Conservation (phyloP, 2,113 vertebrate species). For the Amblyornis subalaris region DNA sequence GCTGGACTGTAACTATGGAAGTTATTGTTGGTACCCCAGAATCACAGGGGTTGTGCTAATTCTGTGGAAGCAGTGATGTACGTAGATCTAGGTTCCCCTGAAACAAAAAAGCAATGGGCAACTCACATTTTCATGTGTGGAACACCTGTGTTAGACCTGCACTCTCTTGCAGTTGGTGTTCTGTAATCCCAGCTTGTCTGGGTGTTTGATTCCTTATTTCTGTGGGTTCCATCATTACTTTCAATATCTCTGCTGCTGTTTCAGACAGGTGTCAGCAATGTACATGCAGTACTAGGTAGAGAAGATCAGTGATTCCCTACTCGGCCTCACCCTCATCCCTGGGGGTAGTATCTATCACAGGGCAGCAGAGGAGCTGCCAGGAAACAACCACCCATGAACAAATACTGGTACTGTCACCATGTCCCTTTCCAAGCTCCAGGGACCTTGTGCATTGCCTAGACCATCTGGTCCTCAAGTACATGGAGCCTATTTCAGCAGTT, state of each 20-base stretch:
- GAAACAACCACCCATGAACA: neutral
- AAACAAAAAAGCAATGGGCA: neutral
- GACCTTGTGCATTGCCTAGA: neutral
- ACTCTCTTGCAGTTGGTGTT: neutral
- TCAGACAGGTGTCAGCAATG: neutral
- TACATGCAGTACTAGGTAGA: fast-evolving
- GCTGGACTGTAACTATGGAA: neutral
- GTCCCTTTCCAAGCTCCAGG: neutral
- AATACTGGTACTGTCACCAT: neutral
- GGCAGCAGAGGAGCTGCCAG: neutral
- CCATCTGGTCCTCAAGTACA: neutral
- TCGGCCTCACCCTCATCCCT: fast-evolving
- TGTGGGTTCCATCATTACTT: neutral
- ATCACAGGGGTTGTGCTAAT: neutral
- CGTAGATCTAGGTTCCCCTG: neutral
- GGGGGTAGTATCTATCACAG: neutral
- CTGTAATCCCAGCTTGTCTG: neutral
- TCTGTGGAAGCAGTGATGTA: neutral
- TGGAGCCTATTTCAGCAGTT: neutral
- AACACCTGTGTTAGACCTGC: neutral
- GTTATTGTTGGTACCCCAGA: neutral
- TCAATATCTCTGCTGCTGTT: neutral
- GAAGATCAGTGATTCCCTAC: neutral
- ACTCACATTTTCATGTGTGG: neutral
- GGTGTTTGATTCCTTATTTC: neutral